These are phyloP conservation scores for Coptotermes formosanus DNA, from an alignment of 1,140 invertebrate genomes.

Conservation along the genomic window DNA sequence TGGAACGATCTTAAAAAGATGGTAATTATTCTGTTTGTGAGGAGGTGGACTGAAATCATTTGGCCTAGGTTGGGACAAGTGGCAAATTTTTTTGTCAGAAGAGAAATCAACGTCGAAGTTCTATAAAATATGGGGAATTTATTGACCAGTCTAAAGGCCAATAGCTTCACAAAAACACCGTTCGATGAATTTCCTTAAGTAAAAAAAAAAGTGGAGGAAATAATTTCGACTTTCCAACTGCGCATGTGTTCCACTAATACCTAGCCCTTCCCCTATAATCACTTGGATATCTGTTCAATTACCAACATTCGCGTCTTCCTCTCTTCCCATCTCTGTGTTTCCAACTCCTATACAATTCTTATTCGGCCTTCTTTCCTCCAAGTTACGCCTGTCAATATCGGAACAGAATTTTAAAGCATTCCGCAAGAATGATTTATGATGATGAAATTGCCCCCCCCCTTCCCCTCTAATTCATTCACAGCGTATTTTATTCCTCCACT, in stretches of 20 bases:
- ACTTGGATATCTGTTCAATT: background rate
- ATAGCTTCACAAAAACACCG: too few species aligned
- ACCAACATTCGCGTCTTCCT: background rate
- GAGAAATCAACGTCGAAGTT: too few species aligned
- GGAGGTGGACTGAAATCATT: too few species aligned
- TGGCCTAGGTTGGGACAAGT: too few species aligned
- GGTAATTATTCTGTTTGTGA: too few species aligned
- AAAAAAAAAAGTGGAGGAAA: background rate
- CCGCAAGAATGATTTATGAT: background rate
- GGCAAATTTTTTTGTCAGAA: too few species aligned
- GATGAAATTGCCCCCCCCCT: background rate
- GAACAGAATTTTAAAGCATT: background rate
- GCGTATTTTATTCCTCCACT: background rate
- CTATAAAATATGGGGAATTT: too few species aligned
- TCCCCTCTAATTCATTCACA: background rate
- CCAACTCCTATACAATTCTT: background rate
- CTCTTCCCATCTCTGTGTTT: background rate
- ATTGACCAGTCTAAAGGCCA: too few species aligned
- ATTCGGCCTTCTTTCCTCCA: background rate
- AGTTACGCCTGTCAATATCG: background rate
- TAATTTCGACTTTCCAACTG: background rate
- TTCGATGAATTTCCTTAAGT: too few species aligned
- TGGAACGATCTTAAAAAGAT: too few species aligned
- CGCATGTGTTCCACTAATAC: background rate
- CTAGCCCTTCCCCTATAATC: background rate